A percentile compares a stretch with the other conserved stretches of the same genome.
These are phyloP conservation scores for Castor canadensis DNA, from an alignment of 2,113 vertebrate species.

Conservation along the genomic window DNA sequence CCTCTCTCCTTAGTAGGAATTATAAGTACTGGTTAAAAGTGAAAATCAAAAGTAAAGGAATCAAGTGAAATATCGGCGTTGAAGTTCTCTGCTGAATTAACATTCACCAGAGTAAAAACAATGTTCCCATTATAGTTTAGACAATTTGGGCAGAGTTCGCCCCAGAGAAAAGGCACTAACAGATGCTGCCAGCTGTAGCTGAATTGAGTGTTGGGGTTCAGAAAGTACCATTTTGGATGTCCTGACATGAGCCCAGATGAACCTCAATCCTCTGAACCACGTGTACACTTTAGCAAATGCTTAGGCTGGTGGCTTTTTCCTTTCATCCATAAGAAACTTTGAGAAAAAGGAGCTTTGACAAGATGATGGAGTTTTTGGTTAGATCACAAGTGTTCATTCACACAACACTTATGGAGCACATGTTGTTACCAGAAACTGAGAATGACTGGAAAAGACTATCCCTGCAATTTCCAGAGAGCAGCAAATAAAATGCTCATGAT, in stretches of 20 bases:
- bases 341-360: background rate
- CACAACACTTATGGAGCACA: background rate
- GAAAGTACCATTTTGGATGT: background rate
- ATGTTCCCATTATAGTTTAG: background rate
- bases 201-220: background rate
- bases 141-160: background rate
- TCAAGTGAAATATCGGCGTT: background rate
- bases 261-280: background rate
- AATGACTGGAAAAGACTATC: background rate
- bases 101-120: background rate
- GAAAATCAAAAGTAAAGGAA: background rate
- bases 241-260: background rate
- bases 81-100: background rate
- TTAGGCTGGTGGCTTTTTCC: slow-evolving; percentile 41
- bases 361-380: background rate
- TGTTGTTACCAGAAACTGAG: background rate
- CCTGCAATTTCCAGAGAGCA: slow-evolving; percentile 1
- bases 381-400: slow-evolving; percentile 49
- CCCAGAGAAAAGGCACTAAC: background rate
- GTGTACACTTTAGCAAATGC: background rate
- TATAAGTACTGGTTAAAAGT: background rate
- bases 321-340: slow-evolving; percentile 45
- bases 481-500: slow-evolving; percentile 4
- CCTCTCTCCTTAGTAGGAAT: background rate
- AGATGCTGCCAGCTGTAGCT: too few relatives aligned